Base-by-base conservation (phyloP, 1,140 invertebrate species). In the Zaprionus davidi region DNA sequence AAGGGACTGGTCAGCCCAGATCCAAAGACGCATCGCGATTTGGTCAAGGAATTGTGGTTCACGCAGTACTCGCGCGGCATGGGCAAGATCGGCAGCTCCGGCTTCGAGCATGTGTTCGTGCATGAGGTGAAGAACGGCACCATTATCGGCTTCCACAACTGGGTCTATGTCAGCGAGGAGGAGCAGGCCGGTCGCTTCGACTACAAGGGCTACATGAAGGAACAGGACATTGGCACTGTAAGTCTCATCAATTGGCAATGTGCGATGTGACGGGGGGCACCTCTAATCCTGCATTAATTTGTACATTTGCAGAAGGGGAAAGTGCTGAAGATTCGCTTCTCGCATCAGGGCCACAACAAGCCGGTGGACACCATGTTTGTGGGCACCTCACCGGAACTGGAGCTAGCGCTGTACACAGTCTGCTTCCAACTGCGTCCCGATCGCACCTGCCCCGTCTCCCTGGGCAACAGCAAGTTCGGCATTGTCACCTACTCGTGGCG, bases 301-400 rank as follows among this genome's bases (percentile, higher is more conserved):
- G 74, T 38, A 0, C 65, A 64, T 90, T 95, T 94, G 63, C 93
- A 97, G 96, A 97, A 97, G 95, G 96, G 96, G 55, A 94, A 94
- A 26, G 94, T 97, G n/a, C 41, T 97, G 12, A 97, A 97, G 91
- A 91, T 96, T 17, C 96, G 96, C 67, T 96, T 97, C 74, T 95
- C 94, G 41, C 97, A 97, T 93, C 95, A 96, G 87, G 95, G 95
- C 0, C 92, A 95, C 2, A 94, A 95, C 65, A 98, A 98, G 92
- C 96, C 96, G 1, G 95, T 96, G 0, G 96, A 96, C 26, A 95
- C 95, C 2, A 94, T 98, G 93, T 98, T 98, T 83, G 94, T 99
- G 71, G 98, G 98, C 24, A 98, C 97, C 3, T 98, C 97, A 70
- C 98, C 98, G 0, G 98, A 99, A 93, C 94, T 99, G 78, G 98